phyloP scores from a whole-genome alignment of 1,140 invertebrate genomes.

The Musca vetustissima region DNA sequence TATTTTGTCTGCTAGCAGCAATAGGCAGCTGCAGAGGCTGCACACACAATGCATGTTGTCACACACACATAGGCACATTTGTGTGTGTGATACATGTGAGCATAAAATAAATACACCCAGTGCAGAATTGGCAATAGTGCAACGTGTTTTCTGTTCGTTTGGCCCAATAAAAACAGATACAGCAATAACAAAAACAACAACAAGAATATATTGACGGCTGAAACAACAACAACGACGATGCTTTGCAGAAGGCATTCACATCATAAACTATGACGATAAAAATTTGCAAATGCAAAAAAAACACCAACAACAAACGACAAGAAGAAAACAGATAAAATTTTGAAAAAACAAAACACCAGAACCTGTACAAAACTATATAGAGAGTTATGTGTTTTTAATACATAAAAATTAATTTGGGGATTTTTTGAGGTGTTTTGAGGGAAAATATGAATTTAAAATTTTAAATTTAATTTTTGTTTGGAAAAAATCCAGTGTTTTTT shows the following conservation, averaged over 20 bases:
- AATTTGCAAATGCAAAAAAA: neutral
- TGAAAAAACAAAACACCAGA: no score
- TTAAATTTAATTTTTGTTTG: no score
- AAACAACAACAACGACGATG: neutral
- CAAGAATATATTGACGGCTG: neutral
- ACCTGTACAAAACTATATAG: no score
- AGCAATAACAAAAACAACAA: neutral
- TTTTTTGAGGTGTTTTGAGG: no score
- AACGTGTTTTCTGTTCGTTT: conserved; percentile 21
- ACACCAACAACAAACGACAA: no score
- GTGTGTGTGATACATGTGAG: no score
- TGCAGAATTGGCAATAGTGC: conserved; percentile 21
- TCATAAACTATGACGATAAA: conserved; percentile 25
- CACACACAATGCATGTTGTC: neutral
- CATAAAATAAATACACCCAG: no score
- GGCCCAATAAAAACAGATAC: neutral
- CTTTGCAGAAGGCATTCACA: conserved; percentile 30
- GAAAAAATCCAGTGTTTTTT: no score
- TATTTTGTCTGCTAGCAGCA: conserved; percentile 15
- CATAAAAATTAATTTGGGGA: no score
- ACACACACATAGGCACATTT: neutral
- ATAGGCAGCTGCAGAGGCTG: neutral
- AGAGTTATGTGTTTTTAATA: no score
- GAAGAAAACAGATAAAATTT: no score
- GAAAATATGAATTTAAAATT: no score